Conservation (phyloP, 2,113 vertebrate genomes). For the Pimephales promelas region DNA sequence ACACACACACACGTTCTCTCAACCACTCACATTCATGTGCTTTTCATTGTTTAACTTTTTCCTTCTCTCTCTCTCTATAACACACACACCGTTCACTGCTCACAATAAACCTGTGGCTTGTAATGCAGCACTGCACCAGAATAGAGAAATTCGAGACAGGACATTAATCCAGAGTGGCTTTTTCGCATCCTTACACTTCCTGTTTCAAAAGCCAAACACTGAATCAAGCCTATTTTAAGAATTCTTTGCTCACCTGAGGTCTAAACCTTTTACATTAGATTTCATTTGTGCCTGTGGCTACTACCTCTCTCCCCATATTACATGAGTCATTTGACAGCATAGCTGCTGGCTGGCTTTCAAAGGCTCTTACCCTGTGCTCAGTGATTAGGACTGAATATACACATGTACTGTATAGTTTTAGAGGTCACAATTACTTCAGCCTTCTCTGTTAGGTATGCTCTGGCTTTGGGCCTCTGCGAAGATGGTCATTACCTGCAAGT, state of each 20-base stretch:
- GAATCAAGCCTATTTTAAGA: constrained; percentile 6
- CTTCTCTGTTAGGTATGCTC: background rate
- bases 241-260: constrained; percentile 16
- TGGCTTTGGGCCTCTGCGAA: background rate
- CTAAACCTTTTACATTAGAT: constrained; percentile 40
- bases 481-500: constrained; percentile 5
- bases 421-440: background rate
- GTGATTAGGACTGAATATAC: background rate
- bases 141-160: constrained; percentile 19
- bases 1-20: background rate
- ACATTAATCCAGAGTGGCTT: constrained; percentile 28
- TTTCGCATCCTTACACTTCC: constrained; percentile 10
- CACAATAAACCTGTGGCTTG: constrained; percentile 19
- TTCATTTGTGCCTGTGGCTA: background rate
- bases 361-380: background rate
- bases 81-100: background rate
- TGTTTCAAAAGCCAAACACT: background rate
- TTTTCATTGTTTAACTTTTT: background rate
- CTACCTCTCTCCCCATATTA: constrained; percentile 13
- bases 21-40: background rate
- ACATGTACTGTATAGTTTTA: background rate
- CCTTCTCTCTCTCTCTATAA: too few species aligned
- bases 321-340: constrained; percentile 28
- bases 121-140: constrained; percentile 21
- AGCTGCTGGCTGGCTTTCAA: constrained; percentile 5